phyloP scores from a whole-genome alignment of 2,113 vertebrate species.

The Clarias magur region DNA sequence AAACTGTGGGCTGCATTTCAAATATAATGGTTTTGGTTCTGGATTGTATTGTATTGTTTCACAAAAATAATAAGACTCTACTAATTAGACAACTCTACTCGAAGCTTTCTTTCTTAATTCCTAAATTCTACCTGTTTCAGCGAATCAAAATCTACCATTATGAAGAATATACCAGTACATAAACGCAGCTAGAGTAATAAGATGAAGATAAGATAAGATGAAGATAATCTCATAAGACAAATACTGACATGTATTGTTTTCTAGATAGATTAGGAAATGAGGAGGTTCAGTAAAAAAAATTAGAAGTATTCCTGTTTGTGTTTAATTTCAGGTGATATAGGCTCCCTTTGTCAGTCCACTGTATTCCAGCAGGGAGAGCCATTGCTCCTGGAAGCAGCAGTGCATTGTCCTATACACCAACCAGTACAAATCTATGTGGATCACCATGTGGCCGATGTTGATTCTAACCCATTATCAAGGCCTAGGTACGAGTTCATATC shows the following conservation, averaged over 20 bases:
- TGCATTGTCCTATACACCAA: conserved; percentile 38
- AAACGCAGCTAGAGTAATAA: background rate
- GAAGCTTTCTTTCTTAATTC: background rate
- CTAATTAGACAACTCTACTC: background rate
- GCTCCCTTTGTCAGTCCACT: conserved; percentile 40
- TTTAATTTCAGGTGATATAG: conserved; percentile 28
- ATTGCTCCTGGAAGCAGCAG: conserved; percentile 57
- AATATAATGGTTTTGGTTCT: background rate
- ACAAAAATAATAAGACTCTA: background rate
- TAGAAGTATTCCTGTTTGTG: background rate
- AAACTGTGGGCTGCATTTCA: conserved; percentile 47
- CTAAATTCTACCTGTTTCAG: background rate
- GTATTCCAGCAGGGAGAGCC: conserved; percentile 65
- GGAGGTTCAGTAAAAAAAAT: background rate
- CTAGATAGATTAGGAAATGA: background rate
- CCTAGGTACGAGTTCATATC: conserved; percentile 56
- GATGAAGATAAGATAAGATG: no score
- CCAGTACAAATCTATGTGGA: conserved; percentile 52
- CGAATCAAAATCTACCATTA: background rate
- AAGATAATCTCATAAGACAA: background rate
- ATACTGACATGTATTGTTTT: no score
- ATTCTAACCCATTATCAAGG: conserved; percentile 49
- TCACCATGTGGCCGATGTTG: conserved; percentile 51
- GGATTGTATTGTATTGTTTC: background rate
- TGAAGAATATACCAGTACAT: background rate